phyloP scores from a whole-genome alignment of 2,888 invertebrate genomes.

The Philopedon plagiatum region DNA sequence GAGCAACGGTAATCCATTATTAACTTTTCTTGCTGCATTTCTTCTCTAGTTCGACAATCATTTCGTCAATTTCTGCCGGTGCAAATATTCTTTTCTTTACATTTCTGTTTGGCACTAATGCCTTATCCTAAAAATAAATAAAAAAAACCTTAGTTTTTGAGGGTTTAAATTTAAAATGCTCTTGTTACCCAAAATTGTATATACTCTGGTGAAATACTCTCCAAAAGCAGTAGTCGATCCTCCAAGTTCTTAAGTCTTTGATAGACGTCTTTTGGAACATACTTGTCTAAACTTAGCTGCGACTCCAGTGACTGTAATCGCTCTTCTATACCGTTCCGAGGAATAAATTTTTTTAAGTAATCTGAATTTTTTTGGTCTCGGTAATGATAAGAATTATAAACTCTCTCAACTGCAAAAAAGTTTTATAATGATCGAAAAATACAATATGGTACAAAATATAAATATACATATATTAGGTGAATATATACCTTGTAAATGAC shows the following conservation, averaged over 20 bases:
- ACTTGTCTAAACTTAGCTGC: slow-evolving; percentile 72
- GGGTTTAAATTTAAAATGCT: background rate
- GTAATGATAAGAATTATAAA: slow-evolving; percentile 78
- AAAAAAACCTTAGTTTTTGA: background rate
- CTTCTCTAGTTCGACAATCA: slow-evolving; percentile 62
- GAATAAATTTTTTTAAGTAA: slow-evolving; percentile 69
- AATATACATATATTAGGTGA: background rate
- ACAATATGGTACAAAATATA: background rate
- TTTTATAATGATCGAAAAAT: background rate
- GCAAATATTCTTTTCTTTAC: slow-evolving; percentile 62
- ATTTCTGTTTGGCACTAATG: slow-evolving; percentile 52
- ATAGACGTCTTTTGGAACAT: slow-evolving; percentile 77
- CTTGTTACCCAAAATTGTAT: slow-evolving; percentile 76
- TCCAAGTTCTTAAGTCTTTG: slow-evolving; percentile 81
- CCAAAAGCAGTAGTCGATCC: slow-evolving; percentile 79
- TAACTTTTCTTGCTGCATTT: slow-evolving; percentile 20
- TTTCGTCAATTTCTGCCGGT: slow-evolving; percentile 62
- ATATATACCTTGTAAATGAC: slow-evolving; percentile 82
- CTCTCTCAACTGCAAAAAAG: slow-evolving; percentile 75
- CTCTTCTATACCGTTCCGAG: slow-evolving; percentile 75
- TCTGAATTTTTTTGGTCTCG: slow-evolving; percentile 68
- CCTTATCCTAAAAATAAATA: slow-evolving; percentile 40
- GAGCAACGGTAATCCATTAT: background rate
- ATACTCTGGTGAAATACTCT: slow-evolving; percentile 87
- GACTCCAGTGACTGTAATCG: slow-evolving; percentile 77